Percentiles rank a stretch among this genome's conserved stretches.
phyloP scores from a whole-genome alignment of 2,797 vertebrate species.

The Neomorphus geoffroyi region DNA sequence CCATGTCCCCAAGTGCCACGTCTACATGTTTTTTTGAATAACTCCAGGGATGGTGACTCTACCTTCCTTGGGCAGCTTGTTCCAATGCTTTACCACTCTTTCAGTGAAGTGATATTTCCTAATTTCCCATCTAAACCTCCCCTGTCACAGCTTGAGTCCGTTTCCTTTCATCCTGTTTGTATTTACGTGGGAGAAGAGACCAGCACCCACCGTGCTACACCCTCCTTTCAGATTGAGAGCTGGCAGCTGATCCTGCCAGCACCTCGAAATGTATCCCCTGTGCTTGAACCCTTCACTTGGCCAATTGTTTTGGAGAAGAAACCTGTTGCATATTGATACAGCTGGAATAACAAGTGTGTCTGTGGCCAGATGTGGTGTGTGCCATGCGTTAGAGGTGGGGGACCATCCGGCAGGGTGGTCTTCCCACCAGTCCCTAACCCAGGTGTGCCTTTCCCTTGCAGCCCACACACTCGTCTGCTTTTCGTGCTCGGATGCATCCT shows the following conservation, averaged over 20 bases:
- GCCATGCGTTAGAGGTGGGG: accelerated
- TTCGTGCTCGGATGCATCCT: slow-evolving; percentile 31
- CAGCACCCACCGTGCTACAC: too few relatives aligned
- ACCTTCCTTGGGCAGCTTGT: too few relatives aligned
- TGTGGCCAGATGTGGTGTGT: accelerated
- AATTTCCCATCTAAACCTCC: too few relatives aligned
- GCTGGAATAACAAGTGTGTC: accelerated
- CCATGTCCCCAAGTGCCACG: too few relatives aligned
- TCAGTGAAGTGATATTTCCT: too few relatives aligned
- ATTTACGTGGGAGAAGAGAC: too few relatives aligned
- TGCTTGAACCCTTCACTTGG: not conserved
- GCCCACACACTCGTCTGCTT: slow-evolving; percentile 61
- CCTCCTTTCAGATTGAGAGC: too few relatives aligned
- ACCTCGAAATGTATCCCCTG: not conserved
- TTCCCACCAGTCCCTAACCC: not conserved
- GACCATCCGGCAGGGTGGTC: not conserved
- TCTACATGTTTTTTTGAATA: too few relatives aligned
- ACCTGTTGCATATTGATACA: accelerated
- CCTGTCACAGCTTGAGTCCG: too few relatives aligned
- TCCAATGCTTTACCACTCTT: too few relatives aligned
- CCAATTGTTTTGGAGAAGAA: accelerated
- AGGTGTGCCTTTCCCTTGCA: slow-evolving; percentile 12
- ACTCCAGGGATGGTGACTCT: too few relatives aligned
- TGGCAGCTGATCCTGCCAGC: not conserved
- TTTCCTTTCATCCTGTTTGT: too few relatives aligned